These are phyloP conservation scores for Saxidomus purpurata DNA, from an alignment of 1,140 invertebrate species.

Conservation along the genomic window DNA sequence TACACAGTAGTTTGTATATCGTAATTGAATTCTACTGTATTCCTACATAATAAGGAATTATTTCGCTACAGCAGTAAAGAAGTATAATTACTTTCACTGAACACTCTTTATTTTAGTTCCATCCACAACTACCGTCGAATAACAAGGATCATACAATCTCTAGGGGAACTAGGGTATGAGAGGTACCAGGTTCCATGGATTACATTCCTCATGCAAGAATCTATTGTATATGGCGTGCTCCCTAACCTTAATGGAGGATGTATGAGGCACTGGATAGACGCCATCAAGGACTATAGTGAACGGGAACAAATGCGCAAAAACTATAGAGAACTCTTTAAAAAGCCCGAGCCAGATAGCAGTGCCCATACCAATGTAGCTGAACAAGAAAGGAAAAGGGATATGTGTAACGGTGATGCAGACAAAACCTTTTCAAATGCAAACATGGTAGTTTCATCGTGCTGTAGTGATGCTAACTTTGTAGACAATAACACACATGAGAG, in stretches of 20 bases:
- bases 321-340: neutral
- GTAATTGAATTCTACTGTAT: no score
- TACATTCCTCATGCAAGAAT: slow-evolving; percentile 29
- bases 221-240: neutral
- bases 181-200: slow-evolving; percentile 10
- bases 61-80: no score
- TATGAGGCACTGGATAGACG: slow-evolving; percentile 23
- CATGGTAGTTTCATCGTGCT: no score
- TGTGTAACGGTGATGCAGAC: no score
- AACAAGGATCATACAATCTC: slow-evolving; percentile 25
- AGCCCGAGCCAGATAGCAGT: neutral
- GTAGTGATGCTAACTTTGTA: no score
- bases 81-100: no score
- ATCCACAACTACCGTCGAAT: slow-evolving; percentile 47
- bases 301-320: slow-evolving; percentile 6
- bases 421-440: no score
- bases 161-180: slow-evolving; percentile 44
- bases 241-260: neutral
- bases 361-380: neutral
- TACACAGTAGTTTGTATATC: no score
- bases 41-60: no score
- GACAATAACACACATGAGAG: no score
- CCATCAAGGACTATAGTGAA: slow-evolving; percentile 36
- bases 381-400: no score
- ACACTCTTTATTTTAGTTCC: slow-evolving; percentile 18